Evolutionary conservation across 2,797 vertebrate species (phyloP), one percentile per base, ranked within the genome.

Genomic region (Cossypha caffra): DNA sequence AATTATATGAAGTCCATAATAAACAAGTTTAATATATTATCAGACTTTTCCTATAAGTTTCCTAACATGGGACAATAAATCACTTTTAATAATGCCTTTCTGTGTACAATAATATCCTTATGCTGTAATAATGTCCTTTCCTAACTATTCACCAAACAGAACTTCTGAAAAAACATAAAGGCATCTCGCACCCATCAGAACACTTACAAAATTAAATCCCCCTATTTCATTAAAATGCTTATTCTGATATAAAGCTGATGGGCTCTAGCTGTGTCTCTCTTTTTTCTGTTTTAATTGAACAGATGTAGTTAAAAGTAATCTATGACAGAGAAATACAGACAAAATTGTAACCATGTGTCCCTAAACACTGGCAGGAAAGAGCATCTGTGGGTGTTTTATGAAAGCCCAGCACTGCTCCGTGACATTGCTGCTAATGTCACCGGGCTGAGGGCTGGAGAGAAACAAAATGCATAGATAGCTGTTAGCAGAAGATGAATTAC

Each of bases 1-100:
- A 97, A 98, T 98, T 97, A 97, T 97, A 98, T 97, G 96, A 98
- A 98, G 95, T 96, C 64, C 93, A 24, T 97, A 97, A 98, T 98
- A 98, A 98, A 98, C 95, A 98, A 97, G 96, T 98, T 98, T 97
- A 97, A 98, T 97, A 98, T 97, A 98, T 98, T 98, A 97, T 97
- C 97, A 97, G 97, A 97, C 94, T 98, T 98, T 98, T 97, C 97
- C 96, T 97, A 96, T 97, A 97, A 97, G 96, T 97, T 98, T 98
- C 92, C 96, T 97, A 98, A 98, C 96, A 92, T 7, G 61, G 88
- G 90, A 50, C 80, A 83, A 86, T 97, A 96, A 97, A 97, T 98
- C 95, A 97, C 96, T 98, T 97, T 97, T 98, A 98, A 98, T 98
- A 98, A 98, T 97, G 95, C 91, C 77, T 97, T 97, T 97, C 97